Evolutionary conservation across 2,888 invertebrate genomes (phyloP).

Genomic region (Loripinus fragilis): DNA sequence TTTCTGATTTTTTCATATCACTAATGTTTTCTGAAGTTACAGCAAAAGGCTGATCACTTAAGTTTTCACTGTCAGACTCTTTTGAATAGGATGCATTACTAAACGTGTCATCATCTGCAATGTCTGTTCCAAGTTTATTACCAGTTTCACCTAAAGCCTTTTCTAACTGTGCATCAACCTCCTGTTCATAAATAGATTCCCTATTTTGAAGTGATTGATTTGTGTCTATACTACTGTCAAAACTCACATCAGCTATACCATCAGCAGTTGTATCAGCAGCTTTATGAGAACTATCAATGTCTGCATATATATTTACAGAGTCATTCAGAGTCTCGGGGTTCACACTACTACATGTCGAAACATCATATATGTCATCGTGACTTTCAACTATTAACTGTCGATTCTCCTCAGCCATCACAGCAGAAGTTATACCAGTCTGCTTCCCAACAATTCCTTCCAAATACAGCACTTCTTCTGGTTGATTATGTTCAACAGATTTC

Average conservation of each 20-base stretch:
- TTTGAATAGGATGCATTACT: constrained; percentile 75
- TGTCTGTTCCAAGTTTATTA: constrained; percentile 65
- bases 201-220: constrained; percentile 63
- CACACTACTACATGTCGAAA: constrained; percentile 61
- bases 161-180: constrained; percentile 81
- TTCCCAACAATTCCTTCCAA: constrained; percentile 57
- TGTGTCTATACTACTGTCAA: constrained; percentile 73
- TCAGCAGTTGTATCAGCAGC: constrained; percentile 44
- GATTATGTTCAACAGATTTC: constrained; percentile 75
- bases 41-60: constrained; percentile 45
- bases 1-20: constrained; percentile 59
- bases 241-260: constrained; percentile 70
- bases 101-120: constrained; percentile 78
- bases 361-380: constrained; percentile 34
- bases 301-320: constrained; percentile 45
- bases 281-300: constrained; percentile 45
- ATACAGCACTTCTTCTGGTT: constrained; percentile 51
- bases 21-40: constrained; percentile 43
- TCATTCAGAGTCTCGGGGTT: constrained; percentile 58
- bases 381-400: background rate
- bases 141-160: constrained; percentile 49
- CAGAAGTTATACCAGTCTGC: background rate
- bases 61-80: constrained; percentile 61
- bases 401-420: background rate
- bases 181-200: constrained; percentile 81